A percentile compares a stretch with the other conserved stretches of the same genome.
Evolutionary conservation across 1,140 invertebrate species (phyloP).

Genomic region (Zaprionus camerounensis): DNA sequence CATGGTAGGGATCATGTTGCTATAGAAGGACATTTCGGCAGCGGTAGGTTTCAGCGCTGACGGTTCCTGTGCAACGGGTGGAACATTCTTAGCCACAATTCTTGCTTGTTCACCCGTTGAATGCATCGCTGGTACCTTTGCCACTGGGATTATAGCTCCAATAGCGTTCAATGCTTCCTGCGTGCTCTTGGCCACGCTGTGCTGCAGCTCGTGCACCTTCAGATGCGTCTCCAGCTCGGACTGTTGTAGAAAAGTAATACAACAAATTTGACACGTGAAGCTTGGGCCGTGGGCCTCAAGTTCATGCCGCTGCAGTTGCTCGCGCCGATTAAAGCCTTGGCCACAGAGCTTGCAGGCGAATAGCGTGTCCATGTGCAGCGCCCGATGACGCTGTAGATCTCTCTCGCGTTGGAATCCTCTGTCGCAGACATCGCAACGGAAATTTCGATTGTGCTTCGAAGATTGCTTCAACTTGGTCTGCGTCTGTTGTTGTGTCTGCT

Average conservation of each 20-base stretch:
- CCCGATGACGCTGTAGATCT: constrained; percentile 87
- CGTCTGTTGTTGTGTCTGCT: constrained; percentile 4
- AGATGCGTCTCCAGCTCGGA: constrained; percentile 86
- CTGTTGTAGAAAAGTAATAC: constrained; percentile 86
- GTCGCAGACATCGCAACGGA: constrained; percentile 86
- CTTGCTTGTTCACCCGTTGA: constrained; percentile 23
- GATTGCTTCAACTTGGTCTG: constrained; percentile 33
- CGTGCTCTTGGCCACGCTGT: constrained; percentile 63
- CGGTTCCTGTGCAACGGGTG: constrained; percentile 24
- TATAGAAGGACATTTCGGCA: constrained; percentile 72
- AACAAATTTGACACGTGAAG: constrained; percentile 86
- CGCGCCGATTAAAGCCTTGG: constrained; percentile 88
- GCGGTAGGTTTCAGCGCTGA: constrained; percentile 53
- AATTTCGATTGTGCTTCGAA: constrained; percentile 48
- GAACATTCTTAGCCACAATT: constrained; percentile 1
- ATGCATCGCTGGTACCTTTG: background rate
- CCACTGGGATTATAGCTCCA: constrained; percentile 8
- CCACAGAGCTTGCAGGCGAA: constrained; percentile 87
- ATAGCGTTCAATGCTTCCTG: constrained; percentile 66
- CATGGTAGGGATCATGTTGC: constrained; percentile 81
- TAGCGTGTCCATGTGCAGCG: constrained; percentile 87
- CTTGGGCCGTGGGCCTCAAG: constrained; percentile 86
- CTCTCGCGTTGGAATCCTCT: constrained; percentile 88
- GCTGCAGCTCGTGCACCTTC: constrained; percentile 85
- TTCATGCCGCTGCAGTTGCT: constrained; percentile 88